Conservation (phyloP, 1,140 invertebrate species). For the Hydropsyche tenuis region DNA sequence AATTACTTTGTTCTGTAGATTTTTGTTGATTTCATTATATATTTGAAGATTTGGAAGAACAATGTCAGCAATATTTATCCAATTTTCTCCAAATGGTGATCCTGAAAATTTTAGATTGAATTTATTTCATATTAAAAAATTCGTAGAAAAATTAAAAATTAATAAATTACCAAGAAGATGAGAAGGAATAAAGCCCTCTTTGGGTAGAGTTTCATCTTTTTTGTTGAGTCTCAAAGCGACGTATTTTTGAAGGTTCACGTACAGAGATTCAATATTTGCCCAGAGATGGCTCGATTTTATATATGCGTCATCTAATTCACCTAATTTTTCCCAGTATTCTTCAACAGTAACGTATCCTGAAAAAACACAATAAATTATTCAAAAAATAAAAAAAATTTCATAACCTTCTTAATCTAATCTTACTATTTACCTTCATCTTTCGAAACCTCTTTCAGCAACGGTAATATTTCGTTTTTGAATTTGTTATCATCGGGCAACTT, state of each 20-base stretch:
- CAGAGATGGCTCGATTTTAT: constrained; percentile 61
- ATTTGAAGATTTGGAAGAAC: constrained; percentile 63
- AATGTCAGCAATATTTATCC: constrained; percentile 65
- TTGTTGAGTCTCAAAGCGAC: constrained; percentile 56
- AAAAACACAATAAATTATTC: background rate
- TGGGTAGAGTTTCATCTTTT: constrained; percentile 53
- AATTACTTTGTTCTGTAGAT: constrained; percentile 64
- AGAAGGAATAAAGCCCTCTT: constrained; percentile 60
- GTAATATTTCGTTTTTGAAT: constrained; percentile 62
- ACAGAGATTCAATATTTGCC: constrained; percentile 62
- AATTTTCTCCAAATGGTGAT: constrained; percentile 66
- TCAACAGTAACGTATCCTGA: constrained; percentile 56
- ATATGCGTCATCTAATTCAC: constrained; percentile 63
- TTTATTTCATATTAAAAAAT: constrained; percentile 15
- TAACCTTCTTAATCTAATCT: background rate
- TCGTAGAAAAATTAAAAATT: background rate
- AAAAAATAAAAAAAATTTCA: background rate
- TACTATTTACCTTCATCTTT: constrained; percentile 65
- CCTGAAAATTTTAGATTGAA: constrained; percentile 55
- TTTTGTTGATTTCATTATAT: constrained; percentile 65
- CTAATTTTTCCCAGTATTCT: constrained; percentile 68
- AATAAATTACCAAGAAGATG: constrained; percentile 64
- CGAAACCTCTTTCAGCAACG: constrained; percentile 63
- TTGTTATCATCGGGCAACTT: constrained; percentile 56
- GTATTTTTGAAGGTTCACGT: constrained; percentile 65